Evolutionary conservation across 2,888 invertebrate genomes (phyloP).

Genomic region (Acrocyrtus sp.): DNA sequence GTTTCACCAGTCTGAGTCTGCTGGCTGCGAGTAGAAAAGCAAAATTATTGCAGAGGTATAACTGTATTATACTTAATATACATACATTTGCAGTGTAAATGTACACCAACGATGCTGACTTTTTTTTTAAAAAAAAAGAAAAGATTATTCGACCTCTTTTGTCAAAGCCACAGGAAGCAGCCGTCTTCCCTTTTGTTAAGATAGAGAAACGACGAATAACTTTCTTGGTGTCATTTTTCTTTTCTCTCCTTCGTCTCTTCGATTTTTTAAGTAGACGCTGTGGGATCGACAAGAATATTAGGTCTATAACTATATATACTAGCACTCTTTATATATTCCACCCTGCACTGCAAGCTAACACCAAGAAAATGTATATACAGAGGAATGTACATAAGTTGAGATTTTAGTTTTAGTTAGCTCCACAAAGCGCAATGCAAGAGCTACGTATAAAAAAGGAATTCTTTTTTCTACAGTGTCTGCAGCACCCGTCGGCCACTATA

Average conservation of each 20-base stretch:
- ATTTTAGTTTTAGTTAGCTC: neutral
- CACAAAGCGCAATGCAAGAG: conserved; percentile 9
- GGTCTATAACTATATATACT: neutral
- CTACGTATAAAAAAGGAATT: conserved; percentile 13
- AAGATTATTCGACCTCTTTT: conserved; percentile 10
- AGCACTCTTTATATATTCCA: neutral
- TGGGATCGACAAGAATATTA: conserved; percentile 8
- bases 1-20: no score
- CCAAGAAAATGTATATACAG: neutral
- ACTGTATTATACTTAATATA: no score
- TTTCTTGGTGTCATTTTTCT: conserved; percentile 40
- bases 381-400: neutral
- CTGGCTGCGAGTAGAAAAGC: no score
- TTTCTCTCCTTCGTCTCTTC: conserved; percentile 24
- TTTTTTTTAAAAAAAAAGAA: neutral
- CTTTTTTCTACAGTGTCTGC: conserved; percentile 6
- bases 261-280: conserved; percentile 35
- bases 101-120: neutral
- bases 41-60: no score
- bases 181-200: conserved; percentile 26
- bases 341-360: neutral
- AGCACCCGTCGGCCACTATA: conserved; percentile 2
- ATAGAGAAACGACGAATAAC: conserved; percentile 10
- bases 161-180: conserved; percentile 25
- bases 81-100: no score